A percentile compares a stretch with the other conserved stretches of the same genome.
Evolutionary conservation across 2,888 invertebrate species (phyloP).

Genomic region (Silvanus unidentatus): DNA sequence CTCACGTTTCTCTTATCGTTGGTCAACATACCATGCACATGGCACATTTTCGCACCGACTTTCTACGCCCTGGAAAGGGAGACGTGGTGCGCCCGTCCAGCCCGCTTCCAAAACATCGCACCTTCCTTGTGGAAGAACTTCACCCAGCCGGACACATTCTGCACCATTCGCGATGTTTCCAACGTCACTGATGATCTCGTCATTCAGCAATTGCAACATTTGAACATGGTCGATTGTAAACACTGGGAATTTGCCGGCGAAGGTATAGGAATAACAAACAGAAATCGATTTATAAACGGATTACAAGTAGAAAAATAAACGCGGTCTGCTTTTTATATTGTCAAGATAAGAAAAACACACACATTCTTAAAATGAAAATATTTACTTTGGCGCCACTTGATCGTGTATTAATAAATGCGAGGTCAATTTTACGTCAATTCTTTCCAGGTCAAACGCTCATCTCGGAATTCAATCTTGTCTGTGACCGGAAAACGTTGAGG

Average conservation of each 20-base stretch:
- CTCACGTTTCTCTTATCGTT: conserved; percentile 69
- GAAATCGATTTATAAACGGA: conserved; percentile 9
- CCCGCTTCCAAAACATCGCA: conserved; percentile 51
- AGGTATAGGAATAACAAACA: too few relatives aligned
- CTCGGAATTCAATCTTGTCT: conserved; percentile 72
- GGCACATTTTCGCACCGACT: conserved; percentile 71
- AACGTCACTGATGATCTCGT: conserved; percentile 33
- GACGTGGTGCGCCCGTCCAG: conserved; percentile 65
- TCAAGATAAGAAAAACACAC: too few relatives aligned
- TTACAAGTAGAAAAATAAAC: too few relatives aligned
- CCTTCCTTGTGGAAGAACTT: conserved; percentile 58
- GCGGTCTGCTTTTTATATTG: not conserved
- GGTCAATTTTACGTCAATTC: too few relatives aligned
- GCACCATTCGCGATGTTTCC: conserved; percentile 50
- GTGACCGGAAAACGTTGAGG: conserved; percentile 62
- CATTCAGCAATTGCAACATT: conserved; percentile 17
- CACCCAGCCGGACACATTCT: conserved; percentile 56
- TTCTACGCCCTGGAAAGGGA: conserved; percentile 64
- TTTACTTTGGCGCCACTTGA: too few relatives aligned
- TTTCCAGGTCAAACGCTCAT: conserved; percentile 61
- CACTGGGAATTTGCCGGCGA: conserved; percentile 41
- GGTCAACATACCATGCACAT: conserved; percentile 74
- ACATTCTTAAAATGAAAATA: too few relatives aligned
- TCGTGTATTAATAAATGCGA: too few relatives aligned
- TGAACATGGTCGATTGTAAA: conserved; percentile 29